A percentile compares a stretch with the other conserved stretches of the same genome.
Conservation (phyloP, 2,888 invertebrate species). For the Athalia cordata region DNA sequence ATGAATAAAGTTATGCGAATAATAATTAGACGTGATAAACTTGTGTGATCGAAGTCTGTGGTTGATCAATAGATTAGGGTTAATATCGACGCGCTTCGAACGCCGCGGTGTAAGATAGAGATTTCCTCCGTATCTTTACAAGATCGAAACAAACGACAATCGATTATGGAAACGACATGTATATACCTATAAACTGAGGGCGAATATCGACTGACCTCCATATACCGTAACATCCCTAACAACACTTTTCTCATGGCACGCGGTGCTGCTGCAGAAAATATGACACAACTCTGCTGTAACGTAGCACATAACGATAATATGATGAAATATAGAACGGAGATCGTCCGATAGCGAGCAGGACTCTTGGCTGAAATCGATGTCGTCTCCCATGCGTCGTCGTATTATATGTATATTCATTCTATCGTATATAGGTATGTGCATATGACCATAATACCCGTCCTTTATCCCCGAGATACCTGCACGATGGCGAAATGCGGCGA, state of each 20-base stretch:
- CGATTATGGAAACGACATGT: slow-evolving; percentile 4
- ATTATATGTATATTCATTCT: slow-evolving; percentile 48
- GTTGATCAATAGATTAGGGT: too few relatives aligned
- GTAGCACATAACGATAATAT: background rate
- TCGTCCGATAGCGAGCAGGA: slow-evolving; percentile 10
- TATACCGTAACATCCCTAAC: background rate
- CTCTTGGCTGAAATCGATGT: slow-evolving; percentile 2
- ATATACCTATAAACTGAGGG: background rate
- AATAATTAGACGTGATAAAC: too few relatives aligned
- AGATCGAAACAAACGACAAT: slow-evolving; percentile 19
- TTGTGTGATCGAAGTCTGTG: too few relatives aligned
- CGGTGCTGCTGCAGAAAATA: too few relatives aligned
- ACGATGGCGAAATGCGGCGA: too few relatives aligned
- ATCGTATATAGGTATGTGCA: slow-evolving; percentile 60
- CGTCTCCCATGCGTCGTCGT: too few relatives aligned
- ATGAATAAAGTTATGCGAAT: too few relatives aligned
- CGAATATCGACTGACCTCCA: slow-evolving; percentile 30
- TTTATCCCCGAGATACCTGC: too few relatives aligned
- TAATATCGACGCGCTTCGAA: too few relatives aligned
- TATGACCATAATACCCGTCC: background rate
- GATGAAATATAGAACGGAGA: slow-evolving; percentile 38
- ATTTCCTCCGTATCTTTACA: slow-evolving; percentile 1
- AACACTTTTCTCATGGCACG: too few relatives aligned
- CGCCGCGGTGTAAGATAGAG: too few relatives aligned
- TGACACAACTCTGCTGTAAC: too few relatives aligned